Evolutionary conservation across 1,140 invertebrate genomes (phyloP).

Genomic region (Euura lappo): DNA sequence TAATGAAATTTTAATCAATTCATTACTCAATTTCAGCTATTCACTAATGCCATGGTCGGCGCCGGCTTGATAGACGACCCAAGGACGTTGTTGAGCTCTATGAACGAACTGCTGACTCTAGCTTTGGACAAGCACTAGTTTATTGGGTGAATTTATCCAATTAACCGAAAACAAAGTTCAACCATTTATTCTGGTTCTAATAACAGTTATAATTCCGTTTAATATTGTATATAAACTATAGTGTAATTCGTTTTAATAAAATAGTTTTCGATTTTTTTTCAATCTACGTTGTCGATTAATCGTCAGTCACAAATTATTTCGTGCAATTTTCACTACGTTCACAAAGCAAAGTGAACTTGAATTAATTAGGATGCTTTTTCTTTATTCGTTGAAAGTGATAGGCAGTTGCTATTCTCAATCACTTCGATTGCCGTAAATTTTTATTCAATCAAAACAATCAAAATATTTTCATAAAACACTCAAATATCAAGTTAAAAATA

Average conservation of each 20-base stretch:
- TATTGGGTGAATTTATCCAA: background rate
- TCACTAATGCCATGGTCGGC: constrained; percentile 92
- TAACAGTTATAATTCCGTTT: background rate
- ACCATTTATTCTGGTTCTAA: background rate
- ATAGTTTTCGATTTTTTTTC: background rate
- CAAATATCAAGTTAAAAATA: no score
- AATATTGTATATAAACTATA: background rate
- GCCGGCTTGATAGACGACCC: constrained; percentile 96
- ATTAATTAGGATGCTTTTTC: no score
- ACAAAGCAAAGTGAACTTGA: no score
- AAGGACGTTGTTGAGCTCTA: constrained; percentile 77
- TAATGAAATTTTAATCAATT: constrained; percentile 8
- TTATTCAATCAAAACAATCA: no score
- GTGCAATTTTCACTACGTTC: no score
- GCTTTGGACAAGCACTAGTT: constrained; percentile 81
- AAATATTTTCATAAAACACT: no score
- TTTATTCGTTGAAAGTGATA: no score
- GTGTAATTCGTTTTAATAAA: background rate
- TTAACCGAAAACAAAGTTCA: background rate
- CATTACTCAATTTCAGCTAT: constrained; percentile 68
- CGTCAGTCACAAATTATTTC: no score
- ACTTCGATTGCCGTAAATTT: no score
- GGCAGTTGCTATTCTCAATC: no score
- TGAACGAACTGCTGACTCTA: constrained; percentile 87
- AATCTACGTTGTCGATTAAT: no score